These are phyloP conservation scores for Lasioglossum calceatum DNA, from an alignment of 2,888 invertebrate genomes.

Conservation along the genomic window DNA sequence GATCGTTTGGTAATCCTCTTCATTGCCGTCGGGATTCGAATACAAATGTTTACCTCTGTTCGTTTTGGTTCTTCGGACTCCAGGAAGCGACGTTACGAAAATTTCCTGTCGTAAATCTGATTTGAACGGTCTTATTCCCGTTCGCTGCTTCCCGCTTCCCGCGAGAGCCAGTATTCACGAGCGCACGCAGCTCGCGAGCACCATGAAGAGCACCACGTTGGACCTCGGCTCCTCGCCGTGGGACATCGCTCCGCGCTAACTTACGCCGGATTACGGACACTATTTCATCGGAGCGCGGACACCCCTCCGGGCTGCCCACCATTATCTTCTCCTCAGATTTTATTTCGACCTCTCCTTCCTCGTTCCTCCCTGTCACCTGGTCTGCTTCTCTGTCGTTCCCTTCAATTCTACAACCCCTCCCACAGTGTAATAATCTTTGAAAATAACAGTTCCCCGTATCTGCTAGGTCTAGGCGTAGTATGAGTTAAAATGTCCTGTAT, in stretches of 20 bases:
- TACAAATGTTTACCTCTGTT: not conserved
- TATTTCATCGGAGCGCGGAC: constrained; percentile 73
- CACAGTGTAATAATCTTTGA: not conserved
- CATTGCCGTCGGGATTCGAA: not conserved
- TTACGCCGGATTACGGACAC: constrained; percentile 77
- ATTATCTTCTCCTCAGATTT: constrained; percentile 57
- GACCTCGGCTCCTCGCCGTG: constrained; percentile 77
- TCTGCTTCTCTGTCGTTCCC: not conserved
- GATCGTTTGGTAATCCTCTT: not conserved
- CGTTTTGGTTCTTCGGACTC: not conserved
- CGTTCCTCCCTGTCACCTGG: not conserved
- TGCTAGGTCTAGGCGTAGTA: not conserved
- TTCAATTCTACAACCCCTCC: not conserved
- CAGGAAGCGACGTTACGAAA: constrained; percentile 10
- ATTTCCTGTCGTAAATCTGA: constrained; percentile 33
- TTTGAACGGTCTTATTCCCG: constrained; percentile 21
- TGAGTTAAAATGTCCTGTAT: too few relatives aligned
- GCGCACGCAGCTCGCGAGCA: constrained; percentile 50
- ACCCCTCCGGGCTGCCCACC: constrained; percentile 57
- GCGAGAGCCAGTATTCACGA: constrained; percentile 41
- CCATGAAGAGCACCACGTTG: constrained; percentile 49
- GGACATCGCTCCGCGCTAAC: constrained; percentile 78
- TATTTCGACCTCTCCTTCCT: constrained; percentile 25
- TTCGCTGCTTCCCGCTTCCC: constrained; percentile 8
- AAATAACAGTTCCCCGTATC: not conserved